These are phyloP conservation scores for Apamea epomidion DNA, from an alignment of 2,888 invertebrate species.

Conservation along the genomic window DNA sequence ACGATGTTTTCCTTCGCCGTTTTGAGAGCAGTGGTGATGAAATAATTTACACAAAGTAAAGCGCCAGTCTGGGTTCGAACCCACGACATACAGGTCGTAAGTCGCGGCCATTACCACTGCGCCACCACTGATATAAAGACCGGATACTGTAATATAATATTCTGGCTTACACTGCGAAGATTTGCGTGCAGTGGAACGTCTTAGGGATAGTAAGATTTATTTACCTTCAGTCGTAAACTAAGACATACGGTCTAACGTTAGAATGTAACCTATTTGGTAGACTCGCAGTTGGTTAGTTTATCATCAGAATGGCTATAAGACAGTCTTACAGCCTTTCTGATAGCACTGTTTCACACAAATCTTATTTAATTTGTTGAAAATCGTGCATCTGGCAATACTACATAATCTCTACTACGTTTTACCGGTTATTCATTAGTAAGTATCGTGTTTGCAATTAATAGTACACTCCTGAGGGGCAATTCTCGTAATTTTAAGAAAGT, in stretches of 20 bases:
- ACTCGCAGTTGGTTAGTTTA: neutral
- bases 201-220: neutral
- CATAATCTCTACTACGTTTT: neutral
- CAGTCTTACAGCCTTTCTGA: neutral
- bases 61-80: too few relatives aligned
- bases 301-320: neutral
- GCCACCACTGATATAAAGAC: neutral
- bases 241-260: neutral
- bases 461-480: too few relatives aligned
- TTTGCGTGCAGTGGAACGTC: neutral
- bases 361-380: neutral
- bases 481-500: too few relatives aligned
- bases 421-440: too few relatives aligned
- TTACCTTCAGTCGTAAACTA: neutral
- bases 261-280: neutral
- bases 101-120: too few relatives aligned
- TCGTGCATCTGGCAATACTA: neutral
- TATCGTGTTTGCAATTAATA: too few relatives aligned
- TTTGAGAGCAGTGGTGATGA: too few relatives aligned
- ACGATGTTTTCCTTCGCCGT: too few relatives aligned
- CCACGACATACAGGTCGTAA: too few relatives aligned
- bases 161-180: neutral
- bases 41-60: too few relatives aligned
- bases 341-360: neutral
- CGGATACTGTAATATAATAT: neutral